Conservation (phyloP, 1,140 invertebrate genomes). For the Rhynchophorus ferrugineus region DNA sequence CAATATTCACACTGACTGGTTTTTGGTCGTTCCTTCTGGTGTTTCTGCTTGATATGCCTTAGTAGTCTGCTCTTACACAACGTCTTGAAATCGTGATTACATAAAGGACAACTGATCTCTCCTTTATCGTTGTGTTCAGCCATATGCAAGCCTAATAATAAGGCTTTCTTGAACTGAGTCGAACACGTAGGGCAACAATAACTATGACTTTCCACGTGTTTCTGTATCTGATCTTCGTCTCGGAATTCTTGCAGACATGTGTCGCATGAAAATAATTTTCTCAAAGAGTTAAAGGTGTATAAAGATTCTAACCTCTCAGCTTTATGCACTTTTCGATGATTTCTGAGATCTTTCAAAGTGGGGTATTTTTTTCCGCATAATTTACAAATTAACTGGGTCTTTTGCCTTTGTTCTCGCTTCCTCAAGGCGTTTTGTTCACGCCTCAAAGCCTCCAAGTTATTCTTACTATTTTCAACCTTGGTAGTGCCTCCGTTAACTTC, state of each 20-base stretch:
- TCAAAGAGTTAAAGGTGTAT: background rate
- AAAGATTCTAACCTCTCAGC: background rate
- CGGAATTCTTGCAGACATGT: background rate
- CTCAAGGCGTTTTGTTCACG: constrained; percentile 1
- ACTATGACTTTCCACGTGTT: background rate
- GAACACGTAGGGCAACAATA: background rate
- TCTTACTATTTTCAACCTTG: background rate
- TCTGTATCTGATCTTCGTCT: background rate
- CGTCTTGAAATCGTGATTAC: constrained; percentile 15
- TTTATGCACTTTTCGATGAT: constrained; percentile 3
- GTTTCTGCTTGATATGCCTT: constrained; percentile 26
- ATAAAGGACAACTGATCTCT: background rate
- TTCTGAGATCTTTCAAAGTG: constrained; percentile 8
- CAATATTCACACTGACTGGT: constrained; percentile 34
- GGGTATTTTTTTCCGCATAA: constrained; percentile 5
- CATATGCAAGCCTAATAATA: constrained; percentile 2
- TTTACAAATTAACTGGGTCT: constrained; percentile 8
- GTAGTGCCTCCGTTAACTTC: background rate
- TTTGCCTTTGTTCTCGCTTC: constrained; percentile 3
- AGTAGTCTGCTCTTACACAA: constrained; percentile 19
- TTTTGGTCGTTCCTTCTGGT: constrained; percentile 23
- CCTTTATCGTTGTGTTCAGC: constrained; percentile 2
- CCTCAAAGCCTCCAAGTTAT: background rate
- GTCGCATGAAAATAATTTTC: background rate
- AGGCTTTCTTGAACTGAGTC: background rate